Base-by-base conservation (phyloP, 2,797 vertebrate species). In the Fratercula arctica region DNA sequence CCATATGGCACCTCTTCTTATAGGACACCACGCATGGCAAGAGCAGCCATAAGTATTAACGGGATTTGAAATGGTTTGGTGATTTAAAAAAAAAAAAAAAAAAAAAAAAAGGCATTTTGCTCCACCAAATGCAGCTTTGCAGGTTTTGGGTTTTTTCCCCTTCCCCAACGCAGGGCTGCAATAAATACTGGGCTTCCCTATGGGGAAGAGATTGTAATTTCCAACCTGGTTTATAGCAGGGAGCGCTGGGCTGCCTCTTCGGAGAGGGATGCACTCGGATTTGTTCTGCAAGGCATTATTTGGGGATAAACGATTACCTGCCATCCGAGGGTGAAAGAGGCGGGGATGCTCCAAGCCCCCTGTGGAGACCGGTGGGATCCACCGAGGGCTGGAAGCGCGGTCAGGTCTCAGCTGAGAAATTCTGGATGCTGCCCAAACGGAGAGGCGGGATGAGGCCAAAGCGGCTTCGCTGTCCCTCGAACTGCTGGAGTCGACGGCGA, bases 211-310 rank as follows among this genome's bases (percentile, higher is more conserved):
- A 76, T 11, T 35, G 17, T 11, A 4, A 72, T 60, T 93, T 75
- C 73, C 57, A 48, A 0, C 3, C 0, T 0, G 4, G 5, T 57
- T 82, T 35, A 3, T 7, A 11, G 19, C 33, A 10, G 1, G 1
- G 61, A 57, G 6, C 1, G 2, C 46, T 16, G 18, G 48, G 37
- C 41, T 67, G 33, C 13, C 37, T 57, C 63, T 82, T 48, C 1
- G 2, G 46, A 51, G 15, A 31, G 25, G 0, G 1, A 11, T 6
- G 10, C 3, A 1, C 35, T 17, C 7, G 1, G 35, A 41, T 39
- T 57, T 60, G 6, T 33, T 53, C 33, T n/a, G 26, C 3, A 5
- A 66, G 51, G 17, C 1, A 4, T 39, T 68, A 24, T 46, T 16
- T 29, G 21, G n/a, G 29, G 15, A 57, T 63, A 25, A 94, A 74